Conservation (phyloP, 2,888 invertebrate genomes). For the Diplazon laetatorius region DNA sequence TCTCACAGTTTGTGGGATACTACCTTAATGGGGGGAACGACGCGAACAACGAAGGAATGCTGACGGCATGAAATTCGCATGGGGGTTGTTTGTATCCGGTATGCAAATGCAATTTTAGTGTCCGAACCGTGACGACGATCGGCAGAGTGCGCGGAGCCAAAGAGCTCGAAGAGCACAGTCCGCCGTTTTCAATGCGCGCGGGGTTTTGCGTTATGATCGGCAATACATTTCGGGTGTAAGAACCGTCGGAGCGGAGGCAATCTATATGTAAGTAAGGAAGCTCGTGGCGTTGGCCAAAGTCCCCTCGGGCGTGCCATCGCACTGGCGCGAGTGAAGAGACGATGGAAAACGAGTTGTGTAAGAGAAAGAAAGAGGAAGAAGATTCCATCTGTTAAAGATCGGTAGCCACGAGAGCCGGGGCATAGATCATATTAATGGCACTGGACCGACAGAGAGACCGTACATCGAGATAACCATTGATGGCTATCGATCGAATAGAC, state of each 20-base stretch:
- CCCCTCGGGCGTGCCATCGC: conserved; percentile 56
- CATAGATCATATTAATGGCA: conserved; percentile 82
- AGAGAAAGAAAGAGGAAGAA: conserved; percentile 42
- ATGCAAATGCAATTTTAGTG: conserved; percentile 78
- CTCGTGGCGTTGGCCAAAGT: conserved; percentile 47
- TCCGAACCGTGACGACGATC: conserved; percentile 55
- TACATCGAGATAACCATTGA: conserved; percentile 69
- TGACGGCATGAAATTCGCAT: conserved; percentile 40
- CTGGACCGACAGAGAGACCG: conserved; percentile 66
- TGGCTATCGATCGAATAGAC: conserved; percentile 69
- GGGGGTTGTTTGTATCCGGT: conserved; percentile 69
- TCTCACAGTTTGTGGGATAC: too few relatives aligned
- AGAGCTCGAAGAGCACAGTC: conserved; percentile 33
- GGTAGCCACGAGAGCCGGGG: conserved; percentile 78
- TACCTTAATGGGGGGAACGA: too few relatives aligned
- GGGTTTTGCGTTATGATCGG: conserved; percentile 72
- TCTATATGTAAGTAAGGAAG: conserved; percentile 81
- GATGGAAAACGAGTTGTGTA: conserved; percentile 31
- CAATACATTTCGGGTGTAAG: conserved; percentile 75
- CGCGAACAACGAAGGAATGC: conserved; percentile 56
- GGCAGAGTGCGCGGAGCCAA: conserved; percentile 28
- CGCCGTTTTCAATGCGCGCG: too few relatives aligned
- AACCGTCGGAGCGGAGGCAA: conserved; percentile 74
- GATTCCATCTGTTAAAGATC: conserved; percentile 74
- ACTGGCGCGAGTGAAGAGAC: conserved; percentile 33